Evolutionary conservation across 2,113 vertebrate genomes (phyloP).

Genomic region (Dromiciops gliroides): DNA sequence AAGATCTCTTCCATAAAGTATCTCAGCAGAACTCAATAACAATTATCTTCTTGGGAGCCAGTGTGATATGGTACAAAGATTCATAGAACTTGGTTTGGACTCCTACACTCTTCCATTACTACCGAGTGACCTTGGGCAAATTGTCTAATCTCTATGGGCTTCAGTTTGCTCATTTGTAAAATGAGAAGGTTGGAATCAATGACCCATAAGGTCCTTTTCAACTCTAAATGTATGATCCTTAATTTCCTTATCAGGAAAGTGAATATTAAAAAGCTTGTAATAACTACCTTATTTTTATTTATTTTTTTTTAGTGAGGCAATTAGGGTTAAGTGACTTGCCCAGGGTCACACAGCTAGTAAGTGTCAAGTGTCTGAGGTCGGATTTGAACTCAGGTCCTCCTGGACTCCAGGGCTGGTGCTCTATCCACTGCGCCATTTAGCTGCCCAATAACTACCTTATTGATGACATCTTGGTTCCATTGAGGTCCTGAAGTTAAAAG

Average conservation of each 20-base stretch:
- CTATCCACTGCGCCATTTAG: too few relatives aligned
- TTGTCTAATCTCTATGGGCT: not conserved
- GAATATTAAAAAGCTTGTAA: not conserved
- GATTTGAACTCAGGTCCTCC: too few relatives aligned
- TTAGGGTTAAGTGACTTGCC: too few relatives aligned
- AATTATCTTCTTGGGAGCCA: not conserved
- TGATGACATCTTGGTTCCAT: not conserved
- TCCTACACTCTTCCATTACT: not conserved
- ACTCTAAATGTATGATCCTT: not conserved
- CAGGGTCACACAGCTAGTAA: too few relatives aligned
- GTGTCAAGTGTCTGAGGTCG: too few relatives aligned
- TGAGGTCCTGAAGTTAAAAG: not conserved
- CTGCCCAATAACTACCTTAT: too few relatives aligned
- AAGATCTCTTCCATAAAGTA: not conserved
- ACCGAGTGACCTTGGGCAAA: not conserved
- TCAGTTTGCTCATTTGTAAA: not conserved
- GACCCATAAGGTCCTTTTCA: not conserved
- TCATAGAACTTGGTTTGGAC: not conserved
- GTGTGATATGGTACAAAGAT: not conserved
- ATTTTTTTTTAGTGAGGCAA: too few relatives aligned
- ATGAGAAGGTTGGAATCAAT: not conserved
- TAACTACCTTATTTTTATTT: too few relatives aligned
- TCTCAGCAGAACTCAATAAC: not conserved
- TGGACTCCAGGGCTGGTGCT: too few relatives aligned
- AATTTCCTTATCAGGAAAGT: not conserved